phyloP scores from a whole-genome alignment of 2,797 vertebrate genomes.

The Malacoraja senta region DNA sequence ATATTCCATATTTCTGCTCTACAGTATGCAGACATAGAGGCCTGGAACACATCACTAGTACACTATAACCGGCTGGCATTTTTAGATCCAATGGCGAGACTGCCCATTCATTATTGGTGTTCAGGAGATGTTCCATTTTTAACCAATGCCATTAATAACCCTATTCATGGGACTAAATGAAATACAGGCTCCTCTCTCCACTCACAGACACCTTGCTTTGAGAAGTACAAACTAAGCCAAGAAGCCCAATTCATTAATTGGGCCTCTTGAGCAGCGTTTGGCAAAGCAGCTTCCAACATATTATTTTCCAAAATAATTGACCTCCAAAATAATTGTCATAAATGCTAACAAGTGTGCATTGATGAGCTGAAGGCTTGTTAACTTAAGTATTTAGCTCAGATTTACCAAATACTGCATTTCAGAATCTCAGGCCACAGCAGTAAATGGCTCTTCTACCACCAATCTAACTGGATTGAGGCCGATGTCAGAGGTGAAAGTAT shows the following conservation, averaged over 20 bases:
- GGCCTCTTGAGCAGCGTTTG: too few species aligned
- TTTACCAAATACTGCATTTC: neutral
- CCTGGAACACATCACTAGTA: too few species aligned
- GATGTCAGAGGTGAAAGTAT: neutral
- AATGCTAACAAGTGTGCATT: neutral
- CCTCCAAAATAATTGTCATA: neutral
- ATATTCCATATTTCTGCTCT: too few species aligned
- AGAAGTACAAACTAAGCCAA: neutral
- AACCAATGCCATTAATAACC: neutral
- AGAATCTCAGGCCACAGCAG: neutral
- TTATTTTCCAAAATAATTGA: neutral
- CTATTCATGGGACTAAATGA: too few species aligned
- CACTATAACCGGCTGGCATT: too few species aligned
- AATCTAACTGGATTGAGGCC: neutral
- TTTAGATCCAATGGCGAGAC: too few species aligned
- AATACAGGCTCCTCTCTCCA: neutral
- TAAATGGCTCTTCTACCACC: neutral
- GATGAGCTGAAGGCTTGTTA: neutral
- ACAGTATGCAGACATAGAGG: too few species aligned
- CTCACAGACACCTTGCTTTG: neutral
- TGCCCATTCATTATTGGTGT: neutral
- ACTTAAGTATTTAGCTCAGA: neutral
- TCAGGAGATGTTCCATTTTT: neutral
- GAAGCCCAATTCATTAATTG: too few species aligned
- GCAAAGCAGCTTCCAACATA: too few species aligned